These are phyloP conservation scores for Venustaconcha ellipsiformis DNA, from an alignment of 1,140 invertebrate genomes.

Conservation along the genomic window DNA sequence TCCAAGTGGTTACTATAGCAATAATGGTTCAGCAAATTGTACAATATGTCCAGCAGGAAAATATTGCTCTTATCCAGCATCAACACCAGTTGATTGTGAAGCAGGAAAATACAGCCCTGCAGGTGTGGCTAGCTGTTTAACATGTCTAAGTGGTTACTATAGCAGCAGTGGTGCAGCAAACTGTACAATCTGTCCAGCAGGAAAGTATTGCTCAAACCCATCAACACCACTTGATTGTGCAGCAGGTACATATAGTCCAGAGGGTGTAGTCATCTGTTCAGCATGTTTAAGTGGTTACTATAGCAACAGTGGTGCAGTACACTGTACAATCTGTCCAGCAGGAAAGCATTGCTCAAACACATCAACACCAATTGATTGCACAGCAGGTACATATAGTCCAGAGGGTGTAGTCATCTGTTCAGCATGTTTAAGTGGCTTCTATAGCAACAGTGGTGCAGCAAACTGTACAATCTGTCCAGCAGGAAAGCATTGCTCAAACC, in stretches of 20 bases:
- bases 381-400: constrained; percentile 32
- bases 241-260: constrained; percentile 31
- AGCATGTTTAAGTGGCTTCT: constrained; percentile 31
- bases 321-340: constrained; percentile 46
- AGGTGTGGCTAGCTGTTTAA: constrained; percentile 9
- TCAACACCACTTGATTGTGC: constrained; percentile 17
- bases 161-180: constrained; percentile 15
- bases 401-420: constrained; percentile 15
- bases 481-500: constrained; percentile 32
- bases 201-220: constrained; percentile 8
- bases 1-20: constrained; percentile 30
- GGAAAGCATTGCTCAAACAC: constrained; percentile 43
- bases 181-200: constrained; percentile 12
- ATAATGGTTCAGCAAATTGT: constrained; percentile 20
- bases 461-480: constrained; percentile 48
- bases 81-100: constrained; percentile 16
- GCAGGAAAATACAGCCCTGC: constrained; percentile 31
- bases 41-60: constrained; percentile 27
- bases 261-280: constrained; percentile 28
- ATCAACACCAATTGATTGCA: constrained; percentile 14
- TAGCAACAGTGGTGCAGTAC: constrained; percentile 6
- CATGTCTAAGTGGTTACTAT: constrained; percentile 33
- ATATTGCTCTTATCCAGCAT: constrained; percentile 4
- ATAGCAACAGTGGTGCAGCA: constrained; percentile 28
- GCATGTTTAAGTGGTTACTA: constrained; percentile 34